Percentiles rank a stretch among this genome's conserved stretches.
phyloP scores from a whole-genome alignment of 2,888 invertebrate genomes.

The Hyposoter dolosus region DNA sequence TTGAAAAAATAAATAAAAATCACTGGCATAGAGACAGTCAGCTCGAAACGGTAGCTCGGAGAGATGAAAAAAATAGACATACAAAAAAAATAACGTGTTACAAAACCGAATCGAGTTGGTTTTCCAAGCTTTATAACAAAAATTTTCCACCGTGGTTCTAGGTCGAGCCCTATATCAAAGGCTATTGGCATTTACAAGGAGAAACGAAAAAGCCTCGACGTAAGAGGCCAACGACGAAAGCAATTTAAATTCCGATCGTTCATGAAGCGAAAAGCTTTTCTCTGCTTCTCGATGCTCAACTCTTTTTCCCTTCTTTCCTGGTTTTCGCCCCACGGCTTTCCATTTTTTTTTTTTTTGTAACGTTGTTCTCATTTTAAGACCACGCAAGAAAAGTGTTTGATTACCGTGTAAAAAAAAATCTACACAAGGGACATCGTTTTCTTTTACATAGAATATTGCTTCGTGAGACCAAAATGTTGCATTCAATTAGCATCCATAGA shows the following conservation, averaged over 20 bases:
- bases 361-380: slow-evolving; percentile 52
- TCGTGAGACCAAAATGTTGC: not conserved
- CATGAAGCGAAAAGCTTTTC: slow-evolving; percentile 77
- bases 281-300: slow-evolving; percentile 37
- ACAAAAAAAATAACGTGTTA: slow-evolving; percentile 25
- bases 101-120: slow-evolving; percentile 53
- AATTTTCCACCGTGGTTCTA: slow-evolving; percentile 50
- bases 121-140: slow-evolving; percentile 59
- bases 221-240: slow-evolving; percentile 71
- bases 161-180: slow-evolving; percentile 72
- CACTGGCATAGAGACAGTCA: slow-evolving; percentile 4
- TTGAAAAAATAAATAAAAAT: slow-evolving; percentile 37
- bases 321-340: slow-evolving; percentile 30
- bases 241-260: slow-evolving; percentile 81
- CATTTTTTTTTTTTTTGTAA: slow-evolving; percentile 24
- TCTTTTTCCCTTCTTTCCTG: slow-evolving; percentile 32
- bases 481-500: not conserved
- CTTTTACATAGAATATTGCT: not conserved
- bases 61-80: slow-evolving; percentile 15
- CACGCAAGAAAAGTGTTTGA: slow-evolving; percentile 59
- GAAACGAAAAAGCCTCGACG: slow-evolving; percentile 75
- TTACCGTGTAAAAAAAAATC: not conserved
- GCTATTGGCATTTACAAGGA: slow-evolving; percentile 79
- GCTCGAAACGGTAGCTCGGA: not conserved
- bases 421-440: not conserved